phyloP scores from a whole-genome alignment of 2,113 vertebrate species.

The Pelmatolapia mariae region DNA sequence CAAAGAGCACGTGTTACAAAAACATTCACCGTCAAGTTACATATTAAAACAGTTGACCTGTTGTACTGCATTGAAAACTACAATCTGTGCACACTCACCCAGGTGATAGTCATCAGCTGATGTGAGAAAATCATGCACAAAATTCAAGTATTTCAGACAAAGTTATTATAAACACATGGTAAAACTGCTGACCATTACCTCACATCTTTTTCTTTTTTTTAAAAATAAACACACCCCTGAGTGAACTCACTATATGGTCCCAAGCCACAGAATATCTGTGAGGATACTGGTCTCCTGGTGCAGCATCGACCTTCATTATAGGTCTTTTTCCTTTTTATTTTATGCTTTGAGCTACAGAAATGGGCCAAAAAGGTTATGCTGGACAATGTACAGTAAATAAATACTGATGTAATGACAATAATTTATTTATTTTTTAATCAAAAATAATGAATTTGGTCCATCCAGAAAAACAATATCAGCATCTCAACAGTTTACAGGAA shows the following conservation, averaged over 20 bases:
- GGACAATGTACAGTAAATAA: slow-evolving; percentile 5
- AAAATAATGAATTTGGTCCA: slow-evolving; percentile 14
- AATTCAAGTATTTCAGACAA: slow-evolving; percentile 57
- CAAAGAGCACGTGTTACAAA: background rate
- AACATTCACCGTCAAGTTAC: background rate
- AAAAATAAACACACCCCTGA: slow-evolving; percentile 44
- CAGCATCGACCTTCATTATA: background rate
- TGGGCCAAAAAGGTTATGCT: background rate
- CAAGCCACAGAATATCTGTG: background rate
- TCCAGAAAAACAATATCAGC: background rate
- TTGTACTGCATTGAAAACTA: slow-evolving; percentile 16
- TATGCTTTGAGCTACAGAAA: slow-evolving; percentile 29
- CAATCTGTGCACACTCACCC: slow-evolving; percentile 25
- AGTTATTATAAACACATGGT: background rate
- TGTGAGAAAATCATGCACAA: slow-evolving; percentile 22
- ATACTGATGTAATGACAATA: slow-evolving; percentile 16
- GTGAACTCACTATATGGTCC: slow-evolving; percentile 26
- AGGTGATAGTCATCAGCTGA: background rate
- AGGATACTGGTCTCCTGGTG: background rate
- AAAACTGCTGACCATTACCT: background rate
- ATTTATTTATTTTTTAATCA: background rate
- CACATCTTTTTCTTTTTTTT: background rate
- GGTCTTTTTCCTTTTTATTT: background rate
- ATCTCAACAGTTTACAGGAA: slow-evolving; percentile 10
- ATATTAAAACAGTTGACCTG: background rate